Evolutionary conservation across 2,113 vertebrate species (phyloP).

Genomic region (Danionella cerebrum): DNA sequence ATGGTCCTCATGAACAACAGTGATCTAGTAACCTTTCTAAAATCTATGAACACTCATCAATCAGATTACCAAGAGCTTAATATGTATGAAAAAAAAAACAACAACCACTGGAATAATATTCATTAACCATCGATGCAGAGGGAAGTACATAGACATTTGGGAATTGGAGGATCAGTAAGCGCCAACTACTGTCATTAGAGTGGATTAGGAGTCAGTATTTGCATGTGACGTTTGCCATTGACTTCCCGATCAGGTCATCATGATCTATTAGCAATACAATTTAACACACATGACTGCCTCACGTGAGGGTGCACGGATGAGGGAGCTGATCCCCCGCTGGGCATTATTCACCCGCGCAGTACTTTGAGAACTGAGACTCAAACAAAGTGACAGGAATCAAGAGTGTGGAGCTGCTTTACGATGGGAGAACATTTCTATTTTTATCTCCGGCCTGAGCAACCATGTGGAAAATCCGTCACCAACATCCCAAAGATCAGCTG

Average conservation of each 20-base stretch:
- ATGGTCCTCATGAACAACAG: too few relatives aligned
- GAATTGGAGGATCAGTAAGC: too few relatives aligned
- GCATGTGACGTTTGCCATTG: background rate
- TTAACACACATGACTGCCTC: slow-evolving; percentile 3
- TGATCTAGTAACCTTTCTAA: too few relatives aligned
- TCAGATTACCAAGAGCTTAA: too few relatives aligned
- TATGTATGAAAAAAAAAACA: too few relatives aligned
- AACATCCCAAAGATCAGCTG: slow-evolving; percentile 6
- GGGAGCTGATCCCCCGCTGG: background rate
- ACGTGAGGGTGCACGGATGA: background rate
- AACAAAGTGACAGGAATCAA: background rate
- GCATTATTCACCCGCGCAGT: background rate
- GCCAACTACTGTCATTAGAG: too few relatives aligned
- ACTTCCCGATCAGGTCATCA: background rate
- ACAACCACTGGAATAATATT: too few relatives aligned
- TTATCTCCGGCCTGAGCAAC: slow-evolving; percentile 5
- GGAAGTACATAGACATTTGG: too few relatives aligned
- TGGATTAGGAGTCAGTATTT: too few relatives aligned
- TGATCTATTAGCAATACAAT: background rate
- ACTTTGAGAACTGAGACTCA: background rate
- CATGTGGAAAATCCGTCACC: slow-evolving; percentile 10
- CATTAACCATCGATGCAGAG: too few relatives aligned
- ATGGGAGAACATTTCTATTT: slow-evolving; percentile 6
- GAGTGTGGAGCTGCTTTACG: background rate
- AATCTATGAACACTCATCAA: too few relatives aligned